Evolutionary conservation across 2,113 vertebrate species (phyloP).

Genomic region (Cephalopterus ornatus): DNA sequence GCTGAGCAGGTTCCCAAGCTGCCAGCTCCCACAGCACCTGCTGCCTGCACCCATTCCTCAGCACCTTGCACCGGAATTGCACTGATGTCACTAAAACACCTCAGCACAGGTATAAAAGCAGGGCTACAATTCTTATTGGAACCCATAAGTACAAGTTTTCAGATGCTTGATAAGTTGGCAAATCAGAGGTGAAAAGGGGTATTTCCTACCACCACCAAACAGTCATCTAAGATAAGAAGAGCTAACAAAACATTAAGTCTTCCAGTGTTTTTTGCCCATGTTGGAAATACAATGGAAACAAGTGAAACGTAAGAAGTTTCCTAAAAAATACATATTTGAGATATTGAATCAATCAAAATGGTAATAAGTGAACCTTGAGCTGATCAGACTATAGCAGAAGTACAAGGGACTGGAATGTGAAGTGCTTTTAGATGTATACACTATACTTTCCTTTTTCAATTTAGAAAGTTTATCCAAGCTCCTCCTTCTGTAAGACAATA

Average conservation of each 20-base stretch:
- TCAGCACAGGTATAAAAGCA: not conserved
- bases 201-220: not conserved
- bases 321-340: not conserved
- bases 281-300: not conserved
- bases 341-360: not conserved
- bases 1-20: not conserved
- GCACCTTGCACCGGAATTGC: not conserved
- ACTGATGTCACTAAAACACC: not conserved
- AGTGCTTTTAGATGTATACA: not conserved
- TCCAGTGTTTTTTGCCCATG: rapidly evolving
- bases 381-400: not conserved
- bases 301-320: not conserved
- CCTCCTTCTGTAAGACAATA: not conserved
- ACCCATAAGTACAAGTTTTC: not conserved
- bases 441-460: not conserved
- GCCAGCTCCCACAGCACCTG: not conserved
- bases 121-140: not conserved
- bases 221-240: not conserved
- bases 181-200: not conserved
- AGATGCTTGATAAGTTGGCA: not conserved
- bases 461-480: not conserved
- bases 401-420: not conserved
- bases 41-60: not conserved
- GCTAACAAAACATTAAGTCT: not conserved
- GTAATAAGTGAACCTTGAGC: not conserved